phyloP scores from a whole-genome alignment of 2,797 vertebrate genomes.

The Pachyuromys duprasi region DNA sequence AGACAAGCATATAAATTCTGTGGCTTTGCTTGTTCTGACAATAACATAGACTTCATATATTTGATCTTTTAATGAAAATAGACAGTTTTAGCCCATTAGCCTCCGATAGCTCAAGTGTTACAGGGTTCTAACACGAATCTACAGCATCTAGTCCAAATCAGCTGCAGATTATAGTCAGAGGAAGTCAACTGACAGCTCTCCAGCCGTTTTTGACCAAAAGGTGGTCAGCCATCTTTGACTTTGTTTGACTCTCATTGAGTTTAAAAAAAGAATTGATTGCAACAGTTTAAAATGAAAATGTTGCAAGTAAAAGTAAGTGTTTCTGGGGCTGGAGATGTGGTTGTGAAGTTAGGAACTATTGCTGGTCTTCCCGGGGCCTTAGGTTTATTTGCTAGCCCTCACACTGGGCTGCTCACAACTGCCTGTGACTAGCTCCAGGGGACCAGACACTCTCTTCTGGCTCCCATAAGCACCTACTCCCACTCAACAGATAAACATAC shows the following conservation, averaged over 20 bases:
- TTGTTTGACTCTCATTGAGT: not conserved
- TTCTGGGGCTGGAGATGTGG: not conserved
- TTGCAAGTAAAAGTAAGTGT: slow-evolving; percentile 29
- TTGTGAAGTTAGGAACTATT: not conserved
- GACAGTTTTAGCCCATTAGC: not conserved
- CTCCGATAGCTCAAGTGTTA: slow-evolving; percentile 10
- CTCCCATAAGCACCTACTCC: not conserved
- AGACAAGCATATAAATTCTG: not conserved
- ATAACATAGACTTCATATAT: not conserved
- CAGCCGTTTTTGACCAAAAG: not conserved
- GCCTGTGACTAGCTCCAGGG: not conserved
- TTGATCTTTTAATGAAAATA: slow-evolving; percentile 52
- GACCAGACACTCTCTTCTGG: not conserved
- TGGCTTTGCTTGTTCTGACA: not conserved
- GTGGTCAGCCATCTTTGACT: not conserved
- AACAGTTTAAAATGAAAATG: slow-evolving; percentile 38
- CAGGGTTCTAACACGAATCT: not conserved
- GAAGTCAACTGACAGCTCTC: not conserved
- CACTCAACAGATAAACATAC: not conserved
- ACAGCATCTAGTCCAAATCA: not conserved
- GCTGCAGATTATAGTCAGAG: not conserved
- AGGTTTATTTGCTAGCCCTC: not conserved
- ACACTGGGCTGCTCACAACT: not conserved
- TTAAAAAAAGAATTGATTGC: slow-evolving; percentile 15
- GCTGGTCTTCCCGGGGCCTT: not conserved